Conservation (phyloP, 2,888 invertebrate species). For the Bimastos eiseni region DNA sequence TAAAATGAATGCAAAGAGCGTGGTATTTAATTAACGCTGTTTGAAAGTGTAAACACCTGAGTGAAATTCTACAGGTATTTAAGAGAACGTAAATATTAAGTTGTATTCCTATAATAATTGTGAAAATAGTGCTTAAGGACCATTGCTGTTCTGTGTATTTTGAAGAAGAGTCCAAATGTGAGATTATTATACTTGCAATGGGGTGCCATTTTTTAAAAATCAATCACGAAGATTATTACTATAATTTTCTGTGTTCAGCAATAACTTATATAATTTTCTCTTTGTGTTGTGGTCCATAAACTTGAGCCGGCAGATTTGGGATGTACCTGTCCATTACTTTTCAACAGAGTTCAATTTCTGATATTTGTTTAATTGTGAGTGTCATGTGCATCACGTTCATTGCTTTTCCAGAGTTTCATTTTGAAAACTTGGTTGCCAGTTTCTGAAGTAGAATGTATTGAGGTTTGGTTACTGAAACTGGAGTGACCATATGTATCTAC, state of each 20-base stretch:
- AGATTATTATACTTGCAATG: too few relatives aligned
- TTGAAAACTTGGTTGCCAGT: not conserved
- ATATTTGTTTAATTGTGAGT: not conserved
- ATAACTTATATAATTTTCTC: not conserved
- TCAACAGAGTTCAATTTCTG: conserved; percentile 13
- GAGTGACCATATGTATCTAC: not conserved
- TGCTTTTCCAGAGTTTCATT: not conserved
- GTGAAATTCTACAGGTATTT: not conserved
- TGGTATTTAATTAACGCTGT: not conserved
- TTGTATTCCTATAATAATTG: not conserved
- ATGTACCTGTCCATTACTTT: not conserved
- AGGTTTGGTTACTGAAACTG: not conserved
- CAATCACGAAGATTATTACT: too few relatives aligned
- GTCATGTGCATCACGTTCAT: not conserved
- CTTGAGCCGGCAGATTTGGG: not conserved
- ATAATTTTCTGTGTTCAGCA: not conserved
- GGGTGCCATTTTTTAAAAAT: too few relatives aligned
- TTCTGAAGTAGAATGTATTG: not conserved
- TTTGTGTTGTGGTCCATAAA: not conserved
- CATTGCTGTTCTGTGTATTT: not conserved
- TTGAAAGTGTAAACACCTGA: not conserved
- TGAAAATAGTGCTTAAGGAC: not conserved
- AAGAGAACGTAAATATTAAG: not conserved
- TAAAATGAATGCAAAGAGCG: not conserved
- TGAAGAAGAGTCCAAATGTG: not conserved